Percentiles rank a stretch among this genome's conserved stretches.
These are phyloP conservation scores for Galerucella calmariensis DNA, from an alignment of 2,888 invertebrate genomes.

Conservation along the genomic window DNA sequence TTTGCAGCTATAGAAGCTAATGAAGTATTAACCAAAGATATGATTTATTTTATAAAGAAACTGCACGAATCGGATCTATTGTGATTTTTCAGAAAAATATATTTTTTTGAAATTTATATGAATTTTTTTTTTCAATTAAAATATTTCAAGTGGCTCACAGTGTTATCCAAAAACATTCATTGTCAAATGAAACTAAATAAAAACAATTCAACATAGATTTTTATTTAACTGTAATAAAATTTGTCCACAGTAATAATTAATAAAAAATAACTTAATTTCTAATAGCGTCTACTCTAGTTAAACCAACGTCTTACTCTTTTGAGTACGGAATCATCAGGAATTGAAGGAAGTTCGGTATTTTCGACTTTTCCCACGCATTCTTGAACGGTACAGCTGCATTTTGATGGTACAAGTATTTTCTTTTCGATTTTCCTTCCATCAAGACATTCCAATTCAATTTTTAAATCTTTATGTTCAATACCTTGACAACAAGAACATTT, in stretches of 20 bases:
- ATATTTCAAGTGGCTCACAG: too few species aligned
- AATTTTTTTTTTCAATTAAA: not conserved
- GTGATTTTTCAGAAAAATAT: not conserved
- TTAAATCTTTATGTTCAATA: not conserved
- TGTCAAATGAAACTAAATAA: not conserved
- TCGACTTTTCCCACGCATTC: constrained; percentile 49
- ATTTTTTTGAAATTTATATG: not conserved
- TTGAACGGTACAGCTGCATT: constrained; percentile 59
- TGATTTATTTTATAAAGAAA: constrained; percentile 29
- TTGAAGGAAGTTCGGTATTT: not conserved
- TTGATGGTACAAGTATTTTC: constrained; percentile 60
- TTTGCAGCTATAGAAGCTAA: constrained; percentile 45
- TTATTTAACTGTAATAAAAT: constrained; percentile 25
- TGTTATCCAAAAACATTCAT: too few species aligned
- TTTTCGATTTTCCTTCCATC: constrained; percentile 52
- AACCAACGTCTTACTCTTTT: constrained; percentile 5
- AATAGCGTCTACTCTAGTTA: not conserved
- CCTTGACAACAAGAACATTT: constrained; percentile 22
- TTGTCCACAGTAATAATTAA: constrained; percentile 4
- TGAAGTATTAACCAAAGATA: constrained; percentile 32
- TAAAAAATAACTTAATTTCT: constrained; percentile 3
- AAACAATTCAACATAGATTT: constrained; percentile 17
- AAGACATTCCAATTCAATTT: constrained; percentile 8
- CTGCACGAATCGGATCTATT: constrained; percentile 2
- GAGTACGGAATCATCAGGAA: not conserved